phyloP scores from a whole-genome alignment of 2,888 invertebrate species.

The Tetrapedia diversipes region DNA sequence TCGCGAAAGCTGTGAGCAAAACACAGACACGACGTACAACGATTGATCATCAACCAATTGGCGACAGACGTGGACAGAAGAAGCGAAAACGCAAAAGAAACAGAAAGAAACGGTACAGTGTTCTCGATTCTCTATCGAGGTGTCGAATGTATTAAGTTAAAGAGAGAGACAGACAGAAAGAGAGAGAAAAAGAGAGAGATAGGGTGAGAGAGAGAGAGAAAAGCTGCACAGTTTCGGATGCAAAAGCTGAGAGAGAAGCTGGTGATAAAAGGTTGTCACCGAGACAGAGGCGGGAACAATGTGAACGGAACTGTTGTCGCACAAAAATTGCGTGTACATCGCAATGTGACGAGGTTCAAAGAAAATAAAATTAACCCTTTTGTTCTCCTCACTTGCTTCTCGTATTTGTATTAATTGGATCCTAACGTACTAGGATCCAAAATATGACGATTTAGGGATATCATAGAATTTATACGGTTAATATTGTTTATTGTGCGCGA shows the following conservation, averaged over 20 bases:
- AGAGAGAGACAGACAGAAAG: neutral
- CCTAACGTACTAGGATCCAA: no score
- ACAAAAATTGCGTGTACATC: slow-evolving; percentile 14
- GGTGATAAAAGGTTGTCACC: slow-evolving; percentile 45
- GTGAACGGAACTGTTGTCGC: slow-evolving; percentile 1
- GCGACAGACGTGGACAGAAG: slow-evolving; percentile 54
- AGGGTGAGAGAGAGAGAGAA: neutral
- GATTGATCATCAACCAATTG: slow-evolving; percentile 37
- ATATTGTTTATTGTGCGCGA: no score
- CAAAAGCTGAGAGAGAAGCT: slow-evolving; percentile 81
- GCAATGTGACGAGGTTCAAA: neutral
- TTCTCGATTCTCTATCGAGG: slow-evolving; percentile 58
- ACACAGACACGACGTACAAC: slow-evolving; percentile 32
- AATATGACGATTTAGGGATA: no score
- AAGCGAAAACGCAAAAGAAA: slow-evolving; percentile 74
- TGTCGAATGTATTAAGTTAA: slow-evolving; percentile 30
- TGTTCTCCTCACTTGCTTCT: no score
- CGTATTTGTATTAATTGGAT: no score
- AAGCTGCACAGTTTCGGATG: slow-evolving; percentile 80
- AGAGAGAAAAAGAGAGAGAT: neutral
- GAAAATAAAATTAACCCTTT: no score
- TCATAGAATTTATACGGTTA: no score
- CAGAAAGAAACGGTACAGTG: neutral
- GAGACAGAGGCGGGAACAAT: slow-evolving; percentile 13
- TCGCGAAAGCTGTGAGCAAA: slow-evolving; percentile 52